Evolutionary conservation across 2,888 invertebrate species (phyloP), one percentile per base, ranked within the genome.

Genomic region (Halictus quadricinctus): DNA sequence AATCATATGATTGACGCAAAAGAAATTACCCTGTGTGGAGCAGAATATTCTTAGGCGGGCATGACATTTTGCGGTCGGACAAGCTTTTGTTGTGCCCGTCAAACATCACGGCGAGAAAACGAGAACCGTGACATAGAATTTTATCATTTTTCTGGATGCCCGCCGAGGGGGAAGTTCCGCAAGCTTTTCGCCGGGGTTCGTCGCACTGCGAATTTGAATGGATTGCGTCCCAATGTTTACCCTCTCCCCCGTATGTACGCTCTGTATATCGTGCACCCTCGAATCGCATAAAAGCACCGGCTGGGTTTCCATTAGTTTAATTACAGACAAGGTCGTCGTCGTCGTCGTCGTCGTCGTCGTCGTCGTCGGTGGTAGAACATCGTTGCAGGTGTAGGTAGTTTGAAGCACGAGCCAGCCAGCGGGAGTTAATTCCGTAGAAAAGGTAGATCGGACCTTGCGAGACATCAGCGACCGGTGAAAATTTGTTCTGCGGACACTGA

Each of bases 251-350:
- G 29, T 72, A 41, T 66, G 74, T 73, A 69, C 82, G 72, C 25
- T 48, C 64, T 80, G 72, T 82, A 79, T 82, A 54, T 54, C 85
- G 84, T 80, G 79, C 80, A 60, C 70, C 66, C 74, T 58, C 78
- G 15, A 79, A 81, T 83, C 79, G 85, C 81, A 82, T 85, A 91
- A 91, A 88, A 87, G 87, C 88, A 85, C 79, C 72, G 80, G 82
- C 80, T 85, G 87, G 88, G 70, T 88, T 91, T 92, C 92, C 93
- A 93, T 93, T 93, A 93, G 89, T 92, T 93, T 92, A 91, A 93
- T 93, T 93, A 93, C 90, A 83, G 84, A 85, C 85, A 85, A 88
- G 85, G 74, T 83, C 75, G 80, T 74, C 77, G 74, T 66, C 77
- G 79, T 36, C 36, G 4, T 36, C 36, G 79, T 29, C 29, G 29